Evolutionary conservation across 2,888 invertebrate genomes (phyloP).

Genomic region (Epinotia ramella): DNA sequence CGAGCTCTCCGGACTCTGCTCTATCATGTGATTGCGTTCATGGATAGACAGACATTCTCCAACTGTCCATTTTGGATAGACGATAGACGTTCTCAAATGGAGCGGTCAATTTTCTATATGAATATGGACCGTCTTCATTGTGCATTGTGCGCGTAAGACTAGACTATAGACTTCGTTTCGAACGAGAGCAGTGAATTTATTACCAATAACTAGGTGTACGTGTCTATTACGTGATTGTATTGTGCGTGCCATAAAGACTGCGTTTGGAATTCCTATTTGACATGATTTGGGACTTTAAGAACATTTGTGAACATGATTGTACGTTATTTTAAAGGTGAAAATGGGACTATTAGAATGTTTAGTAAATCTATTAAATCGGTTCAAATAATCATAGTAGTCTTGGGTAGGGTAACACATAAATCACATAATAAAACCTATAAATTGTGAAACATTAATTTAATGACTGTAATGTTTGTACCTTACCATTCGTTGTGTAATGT

Average conservation of each 20-base stretch:
- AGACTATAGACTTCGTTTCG: too few species aligned
- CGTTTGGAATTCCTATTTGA: neutral
- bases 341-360: neutral
- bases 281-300: neutral
- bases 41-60: conserved; percentile 2
- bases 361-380: neutral
- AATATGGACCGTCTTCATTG: too few species aligned
- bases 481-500: conserved; percentile 1
- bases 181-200: neutral
- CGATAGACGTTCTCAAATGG: too few species aligned
- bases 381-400: neutral
- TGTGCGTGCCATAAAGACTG: neutral
- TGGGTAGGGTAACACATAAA: too few species aligned
- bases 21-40: conserved; percentile 88
- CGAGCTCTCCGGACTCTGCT: conserved; percentile 94
- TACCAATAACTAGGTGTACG: neutral
- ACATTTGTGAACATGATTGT: neutral
- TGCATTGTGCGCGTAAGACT: too few species aligned
- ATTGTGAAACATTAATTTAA: neutral
- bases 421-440: neutral
- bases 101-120: neutral
- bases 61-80: too few species aligned
- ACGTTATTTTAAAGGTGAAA: neutral
- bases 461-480: neutral
- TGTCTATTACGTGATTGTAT: neutral